Conservation (phyloP, 2,888 invertebrate genomes). For the Allacma fusca region DNA sequence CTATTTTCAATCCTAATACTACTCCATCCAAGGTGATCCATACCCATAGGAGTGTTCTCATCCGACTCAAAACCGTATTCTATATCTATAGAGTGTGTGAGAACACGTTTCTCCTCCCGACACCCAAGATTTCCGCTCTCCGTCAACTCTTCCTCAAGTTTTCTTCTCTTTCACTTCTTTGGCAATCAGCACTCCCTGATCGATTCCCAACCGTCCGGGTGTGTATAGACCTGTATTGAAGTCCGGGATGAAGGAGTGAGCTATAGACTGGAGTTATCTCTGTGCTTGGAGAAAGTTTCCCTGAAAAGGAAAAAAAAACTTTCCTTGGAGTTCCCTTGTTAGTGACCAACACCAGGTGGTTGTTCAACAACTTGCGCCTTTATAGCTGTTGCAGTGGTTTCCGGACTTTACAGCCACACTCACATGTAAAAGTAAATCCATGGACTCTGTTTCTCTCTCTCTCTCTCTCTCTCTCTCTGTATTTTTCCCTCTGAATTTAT, state of each 20-base stretch:
- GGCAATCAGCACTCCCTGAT: constrained; percentile 40
- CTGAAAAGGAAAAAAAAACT: constrained; percentile 10
- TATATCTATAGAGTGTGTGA: not conserved
- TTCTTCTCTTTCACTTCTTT: constrained; percentile 18
- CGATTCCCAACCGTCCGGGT: constrained; percentile 9
- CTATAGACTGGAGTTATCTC: not conserved
- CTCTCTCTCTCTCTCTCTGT: too few relatives aligned
- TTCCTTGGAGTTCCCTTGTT: constrained; percentile 18
- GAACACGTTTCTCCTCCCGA: constrained; percentile 18
- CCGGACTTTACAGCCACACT: not conserved
- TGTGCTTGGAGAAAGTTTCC: too few relatives aligned
- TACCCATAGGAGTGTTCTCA: not conserved
- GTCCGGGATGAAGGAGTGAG: not conserved
- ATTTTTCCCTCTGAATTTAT: too few relatives aligned
- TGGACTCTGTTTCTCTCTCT: too few relatives aligned
- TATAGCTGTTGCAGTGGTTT: constrained; percentile 12
- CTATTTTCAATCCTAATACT: not conserved
- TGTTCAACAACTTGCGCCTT: not conserved
- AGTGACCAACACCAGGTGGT: constrained; percentile 23
- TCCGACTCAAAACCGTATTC: not conserved
- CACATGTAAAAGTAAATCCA: too few relatives aligned
- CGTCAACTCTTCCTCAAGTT: constrained; percentile 32
- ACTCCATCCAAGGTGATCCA: not conserved
- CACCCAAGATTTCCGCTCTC: constrained; percentile 28
- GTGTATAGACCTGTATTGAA: not conserved